These are phyloP conservation scores for Zaprionus davidi DNA, from an alignment of 1,140 invertebrate genomes.

Conservation along the genomic window DNA sequence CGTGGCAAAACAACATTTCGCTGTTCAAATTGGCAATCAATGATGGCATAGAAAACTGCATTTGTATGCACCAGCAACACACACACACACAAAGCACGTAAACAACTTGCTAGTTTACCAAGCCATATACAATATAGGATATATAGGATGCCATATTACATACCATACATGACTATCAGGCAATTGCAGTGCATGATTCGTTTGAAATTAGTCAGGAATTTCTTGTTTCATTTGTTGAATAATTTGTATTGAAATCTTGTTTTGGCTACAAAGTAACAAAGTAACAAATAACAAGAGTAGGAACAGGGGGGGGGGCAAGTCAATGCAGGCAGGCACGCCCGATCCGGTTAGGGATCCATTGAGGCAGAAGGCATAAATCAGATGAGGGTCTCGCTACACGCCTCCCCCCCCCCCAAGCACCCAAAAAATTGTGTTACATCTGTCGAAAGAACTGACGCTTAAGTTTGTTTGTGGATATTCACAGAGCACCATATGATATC, in stretches of 20 bases:
- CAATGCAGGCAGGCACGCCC: not conserved
- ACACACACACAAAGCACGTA: not conserved
- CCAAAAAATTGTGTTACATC: conserved; percentile 20
- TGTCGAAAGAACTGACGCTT: conserved; percentile 4
- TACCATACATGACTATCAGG: not conserved
- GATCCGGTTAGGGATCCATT: not conserved
- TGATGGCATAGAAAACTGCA: not conserved
- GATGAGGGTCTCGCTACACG: conserved; percentile 1
- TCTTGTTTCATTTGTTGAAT: not conserved
- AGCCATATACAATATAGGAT: too few relatives aligned
- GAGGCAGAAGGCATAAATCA: conserved; percentile 24
- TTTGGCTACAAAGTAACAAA: not conserved
- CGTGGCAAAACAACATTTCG: conserved; percentile 6
- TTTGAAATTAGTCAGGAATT: not conserved
- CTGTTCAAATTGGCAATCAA: conserved; percentile 1
- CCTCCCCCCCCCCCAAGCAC: too few relatives aligned
- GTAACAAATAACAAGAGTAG: not conserved
- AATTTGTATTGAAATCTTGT: conserved; percentile 11
- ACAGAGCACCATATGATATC: too few relatives aligned
- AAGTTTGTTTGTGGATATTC: not conserved
- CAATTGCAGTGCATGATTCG: not conserved
- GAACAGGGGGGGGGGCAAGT: not conserved
- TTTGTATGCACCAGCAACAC: not conserved
- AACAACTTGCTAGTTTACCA: not conserved
- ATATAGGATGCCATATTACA: too few relatives aligned